A percentile compares a stretch with the other conserved stretches of the same genome.
These are phyloP conservation scores for Zaprionus ghesquierei DNA, from an alignment of 1,140 invertebrate species.

Conservation along the genomic window DNA sequence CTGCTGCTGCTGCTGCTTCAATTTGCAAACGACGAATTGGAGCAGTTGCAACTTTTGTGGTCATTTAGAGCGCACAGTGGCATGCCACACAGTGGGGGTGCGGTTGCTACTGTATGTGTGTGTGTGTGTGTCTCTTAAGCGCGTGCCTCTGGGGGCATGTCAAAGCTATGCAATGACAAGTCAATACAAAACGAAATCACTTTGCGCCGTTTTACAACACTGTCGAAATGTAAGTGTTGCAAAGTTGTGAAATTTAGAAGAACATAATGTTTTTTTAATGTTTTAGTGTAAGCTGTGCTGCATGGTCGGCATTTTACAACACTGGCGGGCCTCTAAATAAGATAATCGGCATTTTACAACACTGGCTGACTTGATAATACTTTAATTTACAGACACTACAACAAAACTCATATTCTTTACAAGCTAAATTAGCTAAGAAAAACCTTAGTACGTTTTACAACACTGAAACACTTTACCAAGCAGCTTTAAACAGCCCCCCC, in stretches of 20 bases:
- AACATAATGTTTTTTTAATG: too few species aligned
- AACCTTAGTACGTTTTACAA: too few species aligned
- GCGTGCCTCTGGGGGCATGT: constrained; percentile 12
- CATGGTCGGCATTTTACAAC: not conserved
- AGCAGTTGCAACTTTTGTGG: constrained; percentile 65
- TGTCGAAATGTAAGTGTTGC: not conserved
- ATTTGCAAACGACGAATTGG: constrained; percentile 58
- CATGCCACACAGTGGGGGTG: not conserved
- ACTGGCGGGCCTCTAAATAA: too few species aligned
- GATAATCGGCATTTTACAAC: not conserved
- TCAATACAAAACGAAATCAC: not conserved
- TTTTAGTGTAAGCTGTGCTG: not conserved
- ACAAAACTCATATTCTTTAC: too few species aligned
- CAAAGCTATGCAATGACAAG: constrained; percentile 6
- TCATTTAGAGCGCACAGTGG: constrained; percentile 47
- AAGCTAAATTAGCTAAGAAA: not conserved
- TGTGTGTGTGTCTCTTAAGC: not conserved
- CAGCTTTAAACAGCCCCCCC: too few species aligned
- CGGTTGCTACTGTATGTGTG: not conserved
- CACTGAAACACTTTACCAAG: too few species aligned
- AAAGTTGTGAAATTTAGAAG: not conserved
- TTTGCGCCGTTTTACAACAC: constrained; percentile 1
- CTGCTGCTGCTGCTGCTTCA: constrained; percentile 9
- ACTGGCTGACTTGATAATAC: not conserved
- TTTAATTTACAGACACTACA: too few species aligned